These are phyloP conservation scores for Metridium senile DNA, from an alignment of 92 coral and sea anemone genomes.

Conservation along the genomic window DNA sequence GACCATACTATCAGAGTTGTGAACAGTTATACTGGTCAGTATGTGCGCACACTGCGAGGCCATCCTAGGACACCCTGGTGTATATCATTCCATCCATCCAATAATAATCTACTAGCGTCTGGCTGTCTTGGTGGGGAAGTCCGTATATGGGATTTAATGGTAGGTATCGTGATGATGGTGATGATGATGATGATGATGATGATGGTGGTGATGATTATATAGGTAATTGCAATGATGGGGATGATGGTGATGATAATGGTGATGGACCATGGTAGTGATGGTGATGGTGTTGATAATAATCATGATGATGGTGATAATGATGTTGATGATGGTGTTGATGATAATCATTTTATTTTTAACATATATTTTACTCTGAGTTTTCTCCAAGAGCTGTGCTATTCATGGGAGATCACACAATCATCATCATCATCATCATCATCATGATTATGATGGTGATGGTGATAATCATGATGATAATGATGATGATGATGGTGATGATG, in stretches of 20 bases:
- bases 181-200: conserved; percentile 4
- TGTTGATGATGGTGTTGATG: too few species aligned
- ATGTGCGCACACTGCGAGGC: conserved; percentile 71
- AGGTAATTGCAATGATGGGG: background rate
- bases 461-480: too few species aligned
- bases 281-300: too few species aligned
- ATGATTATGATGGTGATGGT: too few species aligned
- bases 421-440: too few species aligned
- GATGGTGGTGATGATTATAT: background rate
- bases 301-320: too few species aligned
- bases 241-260: background rate
- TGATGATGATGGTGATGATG: too few species aligned
- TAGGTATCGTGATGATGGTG: conserved; percentile 18
- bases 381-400: too few species aligned
- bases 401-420: too few species aligned
- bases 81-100: conserved; percentile 85
- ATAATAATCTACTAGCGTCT: conserved; percentile 78
- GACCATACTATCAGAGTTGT: conserved; percentile 85
- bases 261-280: too few species aligned
- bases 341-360: too few species aligned
- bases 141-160: conserved; percentile 87
- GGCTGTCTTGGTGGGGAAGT: conserved; percentile 96
- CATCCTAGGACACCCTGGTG: conserved; percentile 98
- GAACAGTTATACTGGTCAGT: conserved; percentile 67
- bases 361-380: too few species aligned